Evolutionary conservation across 1,140 invertebrate species (phyloP).

Genomic region (Bombyx mori): ASM3026992v2 NC_085107.1:6250501-6251000

Average conservation of each 20-base stretch:
- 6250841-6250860: constrained; percentile 27
- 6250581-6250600: constrained; percentile 21
- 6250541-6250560: constrained; percentile 28
- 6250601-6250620: constrained; percentile 10
- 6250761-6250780: constrained; percentile 48
- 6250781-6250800: constrained; percentile 35
- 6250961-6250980: constrained; percentile 32
- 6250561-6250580: constrained; percentile 20
- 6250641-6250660: too few relatives aligned
- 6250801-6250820: constrained; percentile 43
- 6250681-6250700: too few relatives aligned
- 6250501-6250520: constrained; percentile 29
- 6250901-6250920: background rate
- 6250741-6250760: constrained; percentile 54
- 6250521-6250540: constrained; percentile 35
- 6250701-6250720: too few relatives aligned
- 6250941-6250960: constrained; percentile 8
- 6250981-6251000: constrained; percentile 26
- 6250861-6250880: constrained; percentile 25
- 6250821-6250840: constrained; percentile 41
- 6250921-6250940: too few relatives aligned
- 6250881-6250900: constrained; percentile 19
- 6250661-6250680: too few relatives aligned
- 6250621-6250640: constrained; percentile 1
- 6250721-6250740: constrained; percentile 43